Percentiles rank a stretch among this genome's conserved stretches.
Conservation (phyloP, 1,140 invertebrate genomes). For the Tetraneura akinire region DNA sequence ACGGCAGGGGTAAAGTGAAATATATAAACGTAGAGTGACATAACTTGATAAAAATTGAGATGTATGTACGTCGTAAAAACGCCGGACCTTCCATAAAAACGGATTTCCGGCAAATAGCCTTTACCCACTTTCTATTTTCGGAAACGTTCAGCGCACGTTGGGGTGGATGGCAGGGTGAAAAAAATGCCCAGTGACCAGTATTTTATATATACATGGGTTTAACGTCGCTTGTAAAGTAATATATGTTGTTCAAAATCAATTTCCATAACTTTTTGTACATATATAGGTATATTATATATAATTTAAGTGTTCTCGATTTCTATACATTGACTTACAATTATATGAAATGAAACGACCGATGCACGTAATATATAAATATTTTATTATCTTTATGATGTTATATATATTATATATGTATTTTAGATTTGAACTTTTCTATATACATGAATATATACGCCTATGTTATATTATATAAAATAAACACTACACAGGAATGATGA, state of each 20-base stretch:
- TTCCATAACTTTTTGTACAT: conserved; percentile 23
- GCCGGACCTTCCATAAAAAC: conserved; percentile 45
- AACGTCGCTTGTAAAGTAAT: conserved; percentile 32
- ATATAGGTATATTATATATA: not conserved
- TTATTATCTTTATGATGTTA: too few relatives aligned
- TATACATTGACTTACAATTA: too few relatives aligned
- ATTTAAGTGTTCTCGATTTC: not conserved
- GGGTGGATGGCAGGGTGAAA: not conserved
- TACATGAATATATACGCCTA: too few relatives aligned
- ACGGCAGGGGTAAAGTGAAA: conserved; percentile 35
- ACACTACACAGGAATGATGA: too few relatives aligned
- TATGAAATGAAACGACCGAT: too few relatives aligned
- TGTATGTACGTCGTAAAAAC: conserved; percentile 49
- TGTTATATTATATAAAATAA: too few relatives aligned
- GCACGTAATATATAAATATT: too few relatives aligned
- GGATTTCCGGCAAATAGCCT: conserved; percentile 49
- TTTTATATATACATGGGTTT: conserved; percentile 33
- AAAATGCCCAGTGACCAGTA: conserved; percentile 38
- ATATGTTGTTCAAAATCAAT: conserved; percentile 15
- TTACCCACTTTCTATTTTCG: conserved; percentile 36
- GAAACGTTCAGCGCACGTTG: not conserved
- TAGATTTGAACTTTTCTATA: too few relatives aligned
- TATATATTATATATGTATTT: too few relatives aligned
- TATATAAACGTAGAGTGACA: conserved; percentile 50
- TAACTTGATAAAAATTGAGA: conserved; percentile 51